These are phyloP conservation scores for Lepidocolaptes lacrymiger DNA, from an alignment of 2,797 vertebrate species.

Conservation along the genomic window DNA sequence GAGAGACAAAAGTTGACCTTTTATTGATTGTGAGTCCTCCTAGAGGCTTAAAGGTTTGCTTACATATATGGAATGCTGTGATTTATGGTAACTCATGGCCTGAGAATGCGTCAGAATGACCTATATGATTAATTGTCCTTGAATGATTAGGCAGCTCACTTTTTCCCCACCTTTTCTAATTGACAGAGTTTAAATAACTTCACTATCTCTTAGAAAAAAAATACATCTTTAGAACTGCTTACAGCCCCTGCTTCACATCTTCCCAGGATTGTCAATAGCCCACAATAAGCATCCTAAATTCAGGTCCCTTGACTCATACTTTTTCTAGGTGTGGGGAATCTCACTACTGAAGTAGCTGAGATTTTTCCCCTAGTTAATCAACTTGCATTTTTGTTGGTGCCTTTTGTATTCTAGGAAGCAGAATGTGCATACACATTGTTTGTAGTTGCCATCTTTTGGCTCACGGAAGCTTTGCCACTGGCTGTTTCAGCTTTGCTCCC, in stretches of 20 bases:
- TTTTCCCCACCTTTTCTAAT: neutral
- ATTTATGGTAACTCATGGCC: neutral
- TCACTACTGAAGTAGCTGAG: neutral
- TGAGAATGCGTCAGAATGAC: neutral
- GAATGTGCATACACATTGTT: slow-evolving; percentile 87
- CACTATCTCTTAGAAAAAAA: neutral
- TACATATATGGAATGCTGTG: neutral
- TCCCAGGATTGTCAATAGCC: neutral
- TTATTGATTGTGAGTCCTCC: neutral
- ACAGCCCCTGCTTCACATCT: neutral
- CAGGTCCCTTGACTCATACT: neutral
- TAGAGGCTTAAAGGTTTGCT: neutral
- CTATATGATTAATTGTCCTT: neutral
- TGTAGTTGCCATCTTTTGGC: slow-evolving; percentile 87
- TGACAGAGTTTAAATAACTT: neutral
- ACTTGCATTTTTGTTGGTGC: neutral
- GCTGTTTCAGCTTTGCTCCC: slow-evolving; percentile 88
- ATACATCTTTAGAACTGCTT: neutral
- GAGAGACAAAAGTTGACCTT: neutral
- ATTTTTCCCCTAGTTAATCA: neutral
- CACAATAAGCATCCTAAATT: neutral
- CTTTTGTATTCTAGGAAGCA: slow-evolving; percentile 81
- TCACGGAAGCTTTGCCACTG: slow-evolving; percentile 87
- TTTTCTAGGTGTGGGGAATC: neutral
- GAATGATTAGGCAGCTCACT: neutral